phyloP scores from a whole-genome alignment of 2,888 invertebrate species.

The Kuschelorhynchus macadamiae region DNA sequence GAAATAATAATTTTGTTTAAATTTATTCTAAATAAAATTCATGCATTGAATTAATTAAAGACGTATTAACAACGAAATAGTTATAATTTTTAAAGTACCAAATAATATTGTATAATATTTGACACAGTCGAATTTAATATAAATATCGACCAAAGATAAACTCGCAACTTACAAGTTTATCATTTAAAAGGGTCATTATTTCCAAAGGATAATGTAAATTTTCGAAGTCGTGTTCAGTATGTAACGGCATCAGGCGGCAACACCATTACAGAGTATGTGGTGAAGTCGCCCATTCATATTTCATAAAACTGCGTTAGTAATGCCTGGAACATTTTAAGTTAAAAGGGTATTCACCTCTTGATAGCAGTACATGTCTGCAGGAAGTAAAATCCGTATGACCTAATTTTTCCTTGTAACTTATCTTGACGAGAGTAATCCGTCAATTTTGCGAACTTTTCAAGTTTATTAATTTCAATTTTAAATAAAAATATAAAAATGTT shows the following conservation, averaged over 20 bases:
- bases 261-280: conserved; percentile 40
- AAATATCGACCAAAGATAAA: no score
- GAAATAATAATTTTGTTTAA: no score
- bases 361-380: conserved; percentile 38
- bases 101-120: no score
- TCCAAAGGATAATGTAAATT: conserved; percentile 53
- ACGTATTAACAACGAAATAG: no score
- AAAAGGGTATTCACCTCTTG: conserved; percentile 51
- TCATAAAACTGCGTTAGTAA: conserved; percentile 53
- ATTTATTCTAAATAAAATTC: no score
- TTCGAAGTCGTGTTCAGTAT: conserved; percentile 52
- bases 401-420: conserved; percentile 33
- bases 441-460: neutral
- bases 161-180: no score
- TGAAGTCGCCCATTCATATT: conserved; percentile 50
- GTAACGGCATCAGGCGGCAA: conserved; percentile 49
- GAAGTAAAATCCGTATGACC: conserved; percentile 42
- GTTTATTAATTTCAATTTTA: neutral
- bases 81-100: no score
- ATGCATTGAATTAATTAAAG: no score
- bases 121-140: no score
- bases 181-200: conserved; percentile 12
- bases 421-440: neutral
- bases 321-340: conserved; percentile 41
- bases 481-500: neutral